These are phyloP conservation scores for Alloplasta piceator DNA, from an alignment of 2,888 invertebrate genomes.

Conservation along the genomic window DNA sequence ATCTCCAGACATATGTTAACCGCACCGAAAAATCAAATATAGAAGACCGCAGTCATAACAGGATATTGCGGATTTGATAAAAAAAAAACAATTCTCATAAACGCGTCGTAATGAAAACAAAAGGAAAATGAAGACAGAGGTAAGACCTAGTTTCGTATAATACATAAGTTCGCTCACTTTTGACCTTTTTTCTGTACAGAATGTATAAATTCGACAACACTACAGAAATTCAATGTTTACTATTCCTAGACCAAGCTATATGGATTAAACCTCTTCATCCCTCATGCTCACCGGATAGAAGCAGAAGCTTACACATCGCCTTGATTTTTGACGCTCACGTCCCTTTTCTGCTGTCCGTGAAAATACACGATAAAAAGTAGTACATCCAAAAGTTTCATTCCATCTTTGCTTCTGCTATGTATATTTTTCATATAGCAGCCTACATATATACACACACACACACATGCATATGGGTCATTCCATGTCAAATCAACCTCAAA, in stretches of 20 bases:
- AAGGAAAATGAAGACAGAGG: too few species aligned
- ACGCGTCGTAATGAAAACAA: too few species aligned
- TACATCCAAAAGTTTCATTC: neutral
- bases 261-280: slow-evolving; percentile 43
- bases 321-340: slow-evolving; percentile 25
- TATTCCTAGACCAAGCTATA: slow-evolving; percentile 62
- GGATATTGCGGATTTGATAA: slow-evolving; percentile 41
- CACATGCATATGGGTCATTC: too few species aligned
- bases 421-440: neutral
- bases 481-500: too few species aligned
- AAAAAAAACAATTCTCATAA: neutral
- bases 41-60: slow-evolving; percentile 30
- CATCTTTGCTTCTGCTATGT: neutral
- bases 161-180: neutral
- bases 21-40: neutral
- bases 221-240: slow-evolving; percentile 10
- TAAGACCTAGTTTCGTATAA: neutral
- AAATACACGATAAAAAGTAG: slow-evolving; percentile 1
- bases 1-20: too few species aligned
- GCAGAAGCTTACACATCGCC: slow-evolving; percentile 64
- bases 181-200: neutral
- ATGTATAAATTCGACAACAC: neutral
- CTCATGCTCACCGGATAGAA: too few species aligned
- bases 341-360: slow-evolving; percentile 37
- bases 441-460: neutral